Percentiles rank a stretch among this genome's conserved stretches.
phyloP scores from a whole-genome alignment of 2,113 vertebrate species.

The Nothocercus nigrocapillus region DNA sequence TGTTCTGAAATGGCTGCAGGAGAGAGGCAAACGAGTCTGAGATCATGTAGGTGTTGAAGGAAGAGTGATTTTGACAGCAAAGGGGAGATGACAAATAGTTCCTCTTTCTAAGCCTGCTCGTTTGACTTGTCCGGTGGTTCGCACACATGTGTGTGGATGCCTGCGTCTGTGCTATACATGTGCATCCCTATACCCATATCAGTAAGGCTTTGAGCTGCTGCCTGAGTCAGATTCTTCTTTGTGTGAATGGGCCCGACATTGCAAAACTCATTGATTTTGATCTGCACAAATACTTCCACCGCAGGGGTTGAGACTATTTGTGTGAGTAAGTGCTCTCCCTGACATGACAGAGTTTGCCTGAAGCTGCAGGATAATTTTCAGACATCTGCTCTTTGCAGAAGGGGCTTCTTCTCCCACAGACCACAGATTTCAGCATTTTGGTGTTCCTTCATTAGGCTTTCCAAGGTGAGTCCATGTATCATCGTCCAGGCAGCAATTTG shows the following conservation, averaged over 20 bases:
- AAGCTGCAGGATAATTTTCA: slow-evolving; percentile 53
- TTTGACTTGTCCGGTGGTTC: background rate
- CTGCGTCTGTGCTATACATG: background rate
- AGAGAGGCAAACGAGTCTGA: background rate
- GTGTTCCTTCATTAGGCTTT: slow-evolving; percentile 2
- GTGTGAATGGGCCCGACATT: background rate
- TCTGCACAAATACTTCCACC: background rate
- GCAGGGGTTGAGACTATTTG: background rate
- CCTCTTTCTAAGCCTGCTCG: background rate
- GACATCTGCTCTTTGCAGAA: slow-evolving; percentile 48
- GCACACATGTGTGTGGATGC: background rate
- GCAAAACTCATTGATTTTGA: background rate
- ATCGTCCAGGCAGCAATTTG: background rate
- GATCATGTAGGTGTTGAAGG: background rate
- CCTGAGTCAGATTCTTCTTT: background rate
- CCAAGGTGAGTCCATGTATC: background rate
- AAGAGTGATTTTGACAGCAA: background rate
- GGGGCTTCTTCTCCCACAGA: background rate
- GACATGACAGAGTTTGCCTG: slow-evolving; percentile 47
- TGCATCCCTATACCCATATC: accelerated
- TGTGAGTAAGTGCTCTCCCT: slow-evolving; percentile 13
- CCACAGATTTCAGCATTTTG: background rate
- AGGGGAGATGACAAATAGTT: background rate
- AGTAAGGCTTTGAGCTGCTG: background rate
- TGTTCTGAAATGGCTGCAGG: background rate